Evolutionary conservation across 2,888 invertebrate species (phyloP).

Genomic region (Oscheius sp.): DNA sequence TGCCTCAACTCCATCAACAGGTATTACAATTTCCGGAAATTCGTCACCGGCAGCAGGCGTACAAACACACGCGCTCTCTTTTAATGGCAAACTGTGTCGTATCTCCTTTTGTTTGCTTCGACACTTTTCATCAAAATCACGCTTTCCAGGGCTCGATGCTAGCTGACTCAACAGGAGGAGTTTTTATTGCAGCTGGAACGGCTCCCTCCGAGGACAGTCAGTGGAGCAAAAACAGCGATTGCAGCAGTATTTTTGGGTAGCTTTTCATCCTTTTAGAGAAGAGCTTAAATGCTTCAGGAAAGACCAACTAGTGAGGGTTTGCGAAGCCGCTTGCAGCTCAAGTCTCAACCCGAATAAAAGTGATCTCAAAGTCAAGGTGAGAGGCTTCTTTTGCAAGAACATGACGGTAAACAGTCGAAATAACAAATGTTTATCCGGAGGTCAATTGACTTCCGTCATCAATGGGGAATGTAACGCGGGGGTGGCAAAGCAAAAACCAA

Average conservation of each 20-base stretch:
- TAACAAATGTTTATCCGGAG: background rate
- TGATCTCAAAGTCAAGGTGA: slow-evolving; percentile 23
- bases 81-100: background rate
- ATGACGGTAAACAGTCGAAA: background rate
- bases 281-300: slow-evolving; percentile 14
- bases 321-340: slow-evolving; percentile 48
- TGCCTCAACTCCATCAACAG: slow-evolving; percentile 43
- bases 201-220: slow-evolving; percentile 18
- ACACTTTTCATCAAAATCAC: background rate
- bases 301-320: slow-evolving; percentile 46
- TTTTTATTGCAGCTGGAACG: slow-evolving; percentile 25
- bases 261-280: background rate
- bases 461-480: background rate
- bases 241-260: slow-evolving; percentile 30
- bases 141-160: slow-evolving; percentile 17
- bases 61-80: slow-evolving; percentile 11
- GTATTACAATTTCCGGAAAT: slow-evolving; percentile 5
- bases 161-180: slow-evolving; percentile 18
- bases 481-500: background rate
- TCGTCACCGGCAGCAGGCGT: slow-evolving; percentile 15
- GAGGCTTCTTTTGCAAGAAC: background rate
- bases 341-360: slow-evolving; percentile 10
- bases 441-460: background rate
- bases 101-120: background rate
- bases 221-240: slow-evolving; percentile 26